These are phyloP conservation scores for Nyleta sp. DNA, from an alignment of 2,888 invertebrate genomes.

Conservation along the genomic window DNA sequence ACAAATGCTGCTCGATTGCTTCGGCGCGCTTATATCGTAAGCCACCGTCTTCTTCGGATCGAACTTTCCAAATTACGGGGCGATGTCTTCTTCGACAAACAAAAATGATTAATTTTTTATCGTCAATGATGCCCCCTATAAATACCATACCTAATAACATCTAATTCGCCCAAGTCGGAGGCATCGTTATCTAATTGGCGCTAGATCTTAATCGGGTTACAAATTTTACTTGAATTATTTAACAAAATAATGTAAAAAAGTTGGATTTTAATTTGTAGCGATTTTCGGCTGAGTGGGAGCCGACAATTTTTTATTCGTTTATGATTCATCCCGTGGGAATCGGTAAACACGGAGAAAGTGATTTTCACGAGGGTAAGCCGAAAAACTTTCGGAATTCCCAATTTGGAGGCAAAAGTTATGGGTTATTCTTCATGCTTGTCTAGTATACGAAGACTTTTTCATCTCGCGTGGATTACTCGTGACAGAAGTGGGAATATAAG, in stretches of 20 bases:
- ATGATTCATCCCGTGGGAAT: constrained; percentile 44
- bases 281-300: neutral
- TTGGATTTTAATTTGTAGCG: neutral
- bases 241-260: too few species aligned
- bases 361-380: constrained; percentile 42
- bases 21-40: constrained; percentile 56
- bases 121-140: neutral
- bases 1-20: constrained; percentile 77
- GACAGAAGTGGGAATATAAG: constrained; percentile 55
- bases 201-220: too few species aligned
- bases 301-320: constrained; percentile 25
- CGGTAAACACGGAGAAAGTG: constrained; percentile 51
- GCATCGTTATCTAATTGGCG: too few species aligned
- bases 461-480: constrained; percentile 48
- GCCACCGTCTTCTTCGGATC: constrained; percentile 30
- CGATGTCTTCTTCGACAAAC: constrained; percentile 36
- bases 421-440: constrained; percentile 52
- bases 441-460: constrained; percentile 55
- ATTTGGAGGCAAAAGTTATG: constrained; percentile 59
- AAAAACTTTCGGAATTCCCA: constrained; percentile 45
- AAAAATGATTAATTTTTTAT: constrained; percentile 9
- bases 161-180: too few species aligned
- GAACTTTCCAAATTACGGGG: constrained; percentile 26
- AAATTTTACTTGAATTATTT: too few species aligned
- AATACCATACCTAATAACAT: too few species aligned